Conservation (phyloP, 1,140 invertebrate species). For the Scaptomyza hsui region DNA sequence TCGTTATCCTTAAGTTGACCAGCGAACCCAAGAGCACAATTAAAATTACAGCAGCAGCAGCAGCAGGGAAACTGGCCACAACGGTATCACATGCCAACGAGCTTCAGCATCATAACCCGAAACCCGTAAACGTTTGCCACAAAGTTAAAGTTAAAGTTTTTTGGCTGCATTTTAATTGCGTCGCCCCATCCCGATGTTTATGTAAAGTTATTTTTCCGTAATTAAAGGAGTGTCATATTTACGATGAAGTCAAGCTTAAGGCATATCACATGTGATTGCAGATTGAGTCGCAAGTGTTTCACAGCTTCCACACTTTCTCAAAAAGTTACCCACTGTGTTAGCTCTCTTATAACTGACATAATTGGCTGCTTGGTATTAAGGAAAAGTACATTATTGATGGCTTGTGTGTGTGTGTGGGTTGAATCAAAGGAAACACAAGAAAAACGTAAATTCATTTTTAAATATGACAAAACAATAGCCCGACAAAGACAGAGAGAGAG, state of each 20-base stretch:
- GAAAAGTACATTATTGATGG: slow-evolving; percentile 78
- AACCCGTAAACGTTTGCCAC: slow-evolving; percentile 4
- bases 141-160: slow-evolving; percentile 10
- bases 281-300: neutral
- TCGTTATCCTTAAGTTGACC: slow-evolving; percentile 31
- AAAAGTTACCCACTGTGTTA: too few species aligned
- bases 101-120: neutral
- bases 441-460: slow-evolving; percentile 74
- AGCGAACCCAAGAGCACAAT: slow-evolving; percentile 32
- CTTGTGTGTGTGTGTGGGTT: slow-evolving; percentile 35
- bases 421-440: slow-evolving; percentile 23
- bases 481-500: neutral
- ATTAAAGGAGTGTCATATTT: slow-evolving; percentile 78
- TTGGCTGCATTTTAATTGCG: slow-evolving; percentile 32
- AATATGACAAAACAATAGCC: slow-evolving; percentile 78
- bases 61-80: neutral
- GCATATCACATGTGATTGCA: slow-evolving; percentile 53
- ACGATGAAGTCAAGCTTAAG: slow-evolving; percentile 42
- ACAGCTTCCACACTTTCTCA: neutral
- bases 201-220: slow-evolving; percentile 35
- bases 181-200: neutral
- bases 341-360: too few species aligned
- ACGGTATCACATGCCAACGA: slow-evolving; percentile 24
- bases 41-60: slow-evolving; percentile 19
- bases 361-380: slow-evolving; percentile 68